Base-by-base conservation (phyloP, 1,140 invertebrate genomes). In the Pseudomyrmex concolor region DNA sequence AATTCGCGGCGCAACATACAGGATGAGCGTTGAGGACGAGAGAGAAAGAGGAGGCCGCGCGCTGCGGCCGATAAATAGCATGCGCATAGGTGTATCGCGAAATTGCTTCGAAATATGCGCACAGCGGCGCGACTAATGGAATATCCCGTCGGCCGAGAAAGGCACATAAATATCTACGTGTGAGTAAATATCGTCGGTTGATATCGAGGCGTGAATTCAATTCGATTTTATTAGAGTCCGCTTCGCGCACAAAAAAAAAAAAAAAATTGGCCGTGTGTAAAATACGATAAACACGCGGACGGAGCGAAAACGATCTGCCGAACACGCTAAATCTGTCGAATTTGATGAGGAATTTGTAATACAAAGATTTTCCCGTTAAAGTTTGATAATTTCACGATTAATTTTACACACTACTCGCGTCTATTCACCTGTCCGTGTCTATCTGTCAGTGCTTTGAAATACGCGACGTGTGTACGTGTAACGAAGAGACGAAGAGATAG, bases 21-120 rank as follows among this genome's bases (percentile, higher is more conserved):
- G 34, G 34, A 34, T 34, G 34, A 34, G n/a, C 43, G 9, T 60
- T 62, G 34, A 63, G 71, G 45, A 72, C 55, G 63, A 34, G 70
- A 22, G 45, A 54, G 8, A 67, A 62, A 60, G 68, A 34, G 54
- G 43, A 62, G 22, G 19, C n/a, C 34, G 54, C n/a, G 51, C 22
- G n/a, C 22, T 25, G 60, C 60, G 51, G 19, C 17, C 45, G 43
- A 70, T 59, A 34, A 54, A 59, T 71, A 70, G 54, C 22, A 17
- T 45, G 54, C 19, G 17, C 54, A 68, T 76, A 62, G 70, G 83
- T 62, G 63, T 70, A 74, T 68, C 80, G 77, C 62, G 50, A 85
- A 68, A 81, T 85, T 88, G 70, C 60, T 48, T 62, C 77, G 71
- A 60, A 76, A 77, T 87, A 85, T 71, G 73, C 77, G 70, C 83